Percentiles rank a stretch among this genome's conserved stretches.
Conservation (phyloP, 1,140 invertebrate species). For the Lepidurus couesii region DNA sequence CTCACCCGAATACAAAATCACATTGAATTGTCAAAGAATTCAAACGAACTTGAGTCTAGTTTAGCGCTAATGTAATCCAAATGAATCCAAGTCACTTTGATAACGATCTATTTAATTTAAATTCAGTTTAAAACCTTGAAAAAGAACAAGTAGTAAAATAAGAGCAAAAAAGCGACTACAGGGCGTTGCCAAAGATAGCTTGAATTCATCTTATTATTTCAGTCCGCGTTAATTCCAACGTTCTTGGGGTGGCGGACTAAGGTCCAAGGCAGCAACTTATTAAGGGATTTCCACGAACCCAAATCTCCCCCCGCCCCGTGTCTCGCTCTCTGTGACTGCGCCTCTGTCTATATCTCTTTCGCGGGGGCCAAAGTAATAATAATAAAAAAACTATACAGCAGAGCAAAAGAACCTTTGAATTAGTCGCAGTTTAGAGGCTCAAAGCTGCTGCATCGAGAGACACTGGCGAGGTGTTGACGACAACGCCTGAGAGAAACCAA, state of each 20-base stretch:
- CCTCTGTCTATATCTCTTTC: no score
- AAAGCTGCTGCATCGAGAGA: neutral
- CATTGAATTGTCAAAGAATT: no score
- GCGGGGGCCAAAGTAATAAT: neutral
- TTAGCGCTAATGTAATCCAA: no score
- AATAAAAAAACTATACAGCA: neutral
- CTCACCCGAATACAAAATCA: no score
- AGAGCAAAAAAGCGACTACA: neutral
- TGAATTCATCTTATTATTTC: neutral
- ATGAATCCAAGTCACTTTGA: no score
- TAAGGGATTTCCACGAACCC: conserved; percentile 13
- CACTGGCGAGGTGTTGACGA: neutral
- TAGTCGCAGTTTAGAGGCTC: conserved; percentile 17
- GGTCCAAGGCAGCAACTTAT: neutral
- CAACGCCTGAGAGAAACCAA: neutral
- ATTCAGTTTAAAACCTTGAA: no score
- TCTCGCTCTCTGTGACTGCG: neutral
- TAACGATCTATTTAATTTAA: no score
- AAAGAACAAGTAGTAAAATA: neutral
- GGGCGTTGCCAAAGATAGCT: neutral
- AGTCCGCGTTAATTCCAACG: neutral
- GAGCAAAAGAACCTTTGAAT: neutral
- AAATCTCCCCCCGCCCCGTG: neutral
- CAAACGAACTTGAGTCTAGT: no score
- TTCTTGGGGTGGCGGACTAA: neutral